A percentile compares a stretch with the other conserved stretches of the same genome.
Evolutionary conservation across 2,888 invertebrate genomes (phyloP).

Genomic region (Drosophila infuscata): DNA sequence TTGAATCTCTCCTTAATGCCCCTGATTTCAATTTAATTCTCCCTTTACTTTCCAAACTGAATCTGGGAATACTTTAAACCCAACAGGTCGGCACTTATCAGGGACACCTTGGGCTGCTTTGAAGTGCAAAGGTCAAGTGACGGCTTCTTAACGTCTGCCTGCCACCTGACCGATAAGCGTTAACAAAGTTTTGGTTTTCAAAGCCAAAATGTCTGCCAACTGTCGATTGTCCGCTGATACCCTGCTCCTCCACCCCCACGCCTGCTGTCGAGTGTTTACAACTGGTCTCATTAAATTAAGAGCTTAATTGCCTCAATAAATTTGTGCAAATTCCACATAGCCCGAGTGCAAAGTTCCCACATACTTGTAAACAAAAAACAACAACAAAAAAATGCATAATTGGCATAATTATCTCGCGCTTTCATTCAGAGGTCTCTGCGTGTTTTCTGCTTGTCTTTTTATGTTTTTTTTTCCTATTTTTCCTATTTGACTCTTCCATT

Average conservation of each 20-base stretch:
- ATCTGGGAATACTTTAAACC: slow-evolving; percentile 16
- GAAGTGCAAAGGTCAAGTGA: slow-evolving; percentile 27
- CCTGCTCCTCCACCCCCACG: background rate
- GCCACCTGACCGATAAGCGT: slow-evolving; percentile 32
- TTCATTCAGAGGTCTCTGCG: slow-evolving; percentile 38
- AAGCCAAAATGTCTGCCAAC: slow-evolving; percentile 23
- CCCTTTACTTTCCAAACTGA: background rate
- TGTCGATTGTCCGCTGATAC: slow-evolving; percentile 16
- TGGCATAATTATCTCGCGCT: slow-evolving; percentile 73
- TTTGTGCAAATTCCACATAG: slow-evolving; percentile 64
- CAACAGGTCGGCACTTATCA: slow-evolving; percentile 30
- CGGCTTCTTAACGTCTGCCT: slow-evolving; percentile 16
- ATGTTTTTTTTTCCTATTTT: background rate
- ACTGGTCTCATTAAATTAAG: slow-evolving; percentile 67
- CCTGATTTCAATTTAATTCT: slow-evolving; percentile 9
- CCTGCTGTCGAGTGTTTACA: background rate
- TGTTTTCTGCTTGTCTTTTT: background rate
- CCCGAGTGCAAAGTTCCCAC: slow-evolving; percentile 68
- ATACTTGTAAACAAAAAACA: slow-evolving; percentile 29
- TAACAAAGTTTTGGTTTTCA: slow-evolving; percentile 23
- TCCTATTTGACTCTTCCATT: slow-evolving; percentile 45
- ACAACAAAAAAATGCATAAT: slow-evolving; percentile 59
- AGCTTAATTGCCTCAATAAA: slow-evolving; percentile 77
- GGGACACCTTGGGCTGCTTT: slow-evolving; percentile 13
- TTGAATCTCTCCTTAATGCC: slow-evolving; percentile 39